Conservation (phyloP, 2,113 vertebrate genomes). For the Gorsachius goisagi region DNA sequence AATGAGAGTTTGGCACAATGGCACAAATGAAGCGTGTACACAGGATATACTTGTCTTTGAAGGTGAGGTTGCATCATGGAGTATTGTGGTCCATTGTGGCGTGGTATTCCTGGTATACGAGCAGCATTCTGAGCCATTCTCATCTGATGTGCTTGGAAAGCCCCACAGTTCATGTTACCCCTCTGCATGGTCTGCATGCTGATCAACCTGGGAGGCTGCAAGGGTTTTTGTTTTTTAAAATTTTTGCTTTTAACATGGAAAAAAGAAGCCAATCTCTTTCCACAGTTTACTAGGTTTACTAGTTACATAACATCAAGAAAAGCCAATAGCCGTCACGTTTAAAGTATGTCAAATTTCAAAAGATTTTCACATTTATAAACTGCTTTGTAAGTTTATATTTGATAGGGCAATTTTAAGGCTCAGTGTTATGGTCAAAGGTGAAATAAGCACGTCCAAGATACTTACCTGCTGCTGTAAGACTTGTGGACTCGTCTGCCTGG, state of each 20-base stretch:
- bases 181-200: conserved; percentile 96
- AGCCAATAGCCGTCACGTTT: conserved; percentile 19
- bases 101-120: conserved; percentile 87
- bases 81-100: conserved; percentile 92
- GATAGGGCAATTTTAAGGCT: not conserved
- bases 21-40: conserved; percentile 67
- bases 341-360: not conserved
- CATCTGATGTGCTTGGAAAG: conserved; percentile 94
- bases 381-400: not conserved
- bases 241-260: not conserved
- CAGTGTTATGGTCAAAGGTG: not conserved
- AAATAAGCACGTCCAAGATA: not conserved
- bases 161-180: conserved; percentile 90
- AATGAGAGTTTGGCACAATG: conserved; percentile 43
- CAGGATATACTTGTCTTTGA: conserved; percentile 93
- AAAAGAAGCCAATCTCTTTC: conserved; percentile 41
- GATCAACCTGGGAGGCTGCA: conserved; percentile 96
- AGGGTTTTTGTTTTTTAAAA: conserved; percentile 66
- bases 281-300: conserved; percentile 4
- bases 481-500: conserved; percentile 83
- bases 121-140: conserved; percentile 88
- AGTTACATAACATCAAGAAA: conserved; percentile 8
- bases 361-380: not conserved
- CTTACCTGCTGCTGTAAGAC: conserved; percentile 91
- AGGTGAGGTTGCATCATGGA: conserved; percentile 97